phyloP scores from a whole-genome alignment of 2,113 vertebrate species.

The Entosphenus tridentatus region DNA sequence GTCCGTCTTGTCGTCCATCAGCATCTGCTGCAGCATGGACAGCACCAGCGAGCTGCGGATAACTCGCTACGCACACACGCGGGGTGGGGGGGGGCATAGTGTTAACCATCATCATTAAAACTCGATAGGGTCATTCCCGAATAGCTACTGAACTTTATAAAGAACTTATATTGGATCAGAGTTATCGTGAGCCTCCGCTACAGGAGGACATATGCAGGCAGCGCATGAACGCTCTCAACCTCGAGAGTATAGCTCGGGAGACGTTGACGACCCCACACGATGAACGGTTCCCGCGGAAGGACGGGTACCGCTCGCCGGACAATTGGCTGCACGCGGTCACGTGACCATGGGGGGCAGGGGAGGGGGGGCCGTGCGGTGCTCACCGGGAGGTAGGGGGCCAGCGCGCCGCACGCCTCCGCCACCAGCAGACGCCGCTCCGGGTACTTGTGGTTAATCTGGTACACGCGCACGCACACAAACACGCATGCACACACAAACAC shows the following conservation, averaged over 20 bases:
- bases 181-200: background rate
- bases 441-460: conserved; percentile 95
- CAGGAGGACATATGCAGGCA: no score
- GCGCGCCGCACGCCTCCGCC: conserved; percentile 82
- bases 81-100: background rate
- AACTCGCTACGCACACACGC: background rate
- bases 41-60: conserved; percentile 62
- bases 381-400: conserved; percentile 91
- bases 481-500: background rate
- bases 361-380: conserved; percentile 17
- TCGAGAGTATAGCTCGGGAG: no score
- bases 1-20: conserved; percentile 89
- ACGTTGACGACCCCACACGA: no score
- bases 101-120: no score
- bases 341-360: background rate
- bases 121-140: conserved; percentile 27
- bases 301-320: no score
- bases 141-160: conserved; percentile 10
- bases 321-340: no score
- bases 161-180: background rate
- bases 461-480: background rate
- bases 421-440: conserved; percentile 83
- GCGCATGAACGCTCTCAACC: no score
- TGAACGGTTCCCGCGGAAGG: no score
- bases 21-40: conserved; percentile 96